Conservation (phyloP, 2,797 vertebrate species). For the Sebastes wilsoni region DNA sequence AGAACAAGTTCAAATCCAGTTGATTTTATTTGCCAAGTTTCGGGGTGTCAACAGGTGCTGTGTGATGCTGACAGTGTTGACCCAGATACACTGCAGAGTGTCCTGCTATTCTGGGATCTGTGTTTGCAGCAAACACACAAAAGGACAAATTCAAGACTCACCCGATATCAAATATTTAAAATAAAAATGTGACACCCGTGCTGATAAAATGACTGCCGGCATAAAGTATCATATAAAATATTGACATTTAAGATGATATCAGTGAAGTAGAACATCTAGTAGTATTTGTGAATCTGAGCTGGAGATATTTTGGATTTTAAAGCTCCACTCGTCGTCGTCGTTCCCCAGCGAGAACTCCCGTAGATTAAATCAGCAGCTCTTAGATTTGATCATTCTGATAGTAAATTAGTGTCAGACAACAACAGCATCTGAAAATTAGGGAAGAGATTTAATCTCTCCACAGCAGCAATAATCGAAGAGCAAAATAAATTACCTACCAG, state of each 20-base stretch:
- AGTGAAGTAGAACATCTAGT: background rate
- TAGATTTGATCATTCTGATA: constrained; percentile 13
- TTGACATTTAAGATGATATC: background rate
- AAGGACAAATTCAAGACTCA: background rate
- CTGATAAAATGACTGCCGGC: background rate
- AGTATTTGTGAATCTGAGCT: background rate
- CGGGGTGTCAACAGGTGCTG: constrained; percentile 2
- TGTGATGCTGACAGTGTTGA: background rate
- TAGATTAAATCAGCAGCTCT: constrained; percentile 22
- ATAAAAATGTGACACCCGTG: background rate
- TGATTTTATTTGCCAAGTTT: background rate
- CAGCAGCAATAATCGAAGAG: background rate
- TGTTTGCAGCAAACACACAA: constrained; percentile 10
- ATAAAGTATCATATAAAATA: background rate
- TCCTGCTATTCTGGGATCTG: background rate
- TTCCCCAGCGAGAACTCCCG: background rate
- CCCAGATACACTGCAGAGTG: constrained; percentile 1
- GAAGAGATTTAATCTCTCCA: constrained; percentile 28
- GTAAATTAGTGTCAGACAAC: constrained; percentile 40
- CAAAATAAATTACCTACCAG: constrained; percentile 8
- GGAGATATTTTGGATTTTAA: background rate
- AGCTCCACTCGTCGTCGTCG: background rate
- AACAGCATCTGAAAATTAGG: constrained; percentile 10
- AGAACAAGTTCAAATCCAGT: background rate
- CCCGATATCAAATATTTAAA: background rate